A percentile compares a stretch with the other conserved stretches of the same genome.
These are phyloP conservation scores for Amphibalanus amphitrite DNA, from an alignment of 1,140 invertebrate species.

Conservation along the genomic window DNA sequence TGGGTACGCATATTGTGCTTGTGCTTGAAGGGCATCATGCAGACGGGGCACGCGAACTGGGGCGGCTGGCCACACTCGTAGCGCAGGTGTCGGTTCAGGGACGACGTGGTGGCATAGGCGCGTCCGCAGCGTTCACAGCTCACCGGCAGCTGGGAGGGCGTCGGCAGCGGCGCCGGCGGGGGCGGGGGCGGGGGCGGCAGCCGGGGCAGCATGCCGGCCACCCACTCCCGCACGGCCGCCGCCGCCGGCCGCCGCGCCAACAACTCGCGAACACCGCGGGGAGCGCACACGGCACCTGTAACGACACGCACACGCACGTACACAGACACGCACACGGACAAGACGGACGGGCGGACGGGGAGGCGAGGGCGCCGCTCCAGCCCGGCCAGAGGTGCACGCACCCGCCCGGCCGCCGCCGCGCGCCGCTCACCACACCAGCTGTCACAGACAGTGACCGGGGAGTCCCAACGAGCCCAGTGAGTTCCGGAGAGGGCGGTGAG, in stretches of 20 bases:
- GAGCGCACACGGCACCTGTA: not conserved
- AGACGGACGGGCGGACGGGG: too few species aligned
- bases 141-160: not conserved
- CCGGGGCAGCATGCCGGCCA: too few species aligned
- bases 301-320: not conserved
- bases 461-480: too few species aligned
- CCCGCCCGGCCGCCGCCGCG: too few species aligned
- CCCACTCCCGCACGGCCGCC: too few species aligned
- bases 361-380: too few species aligned
- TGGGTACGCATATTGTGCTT: not conserved
- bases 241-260: not conserved
- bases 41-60: not conserved
- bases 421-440: too few species aligned
- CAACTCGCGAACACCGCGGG: not conserved
- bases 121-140: slow-evolving; percentile 38
- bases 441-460: too few species aligned
- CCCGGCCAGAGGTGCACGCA: too few species aligned
- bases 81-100: slow-evolving; percentile 48
- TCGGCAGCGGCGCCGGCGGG: not conserved
- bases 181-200: not conserved
- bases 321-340: not conserved
- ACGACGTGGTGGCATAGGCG: slow-evolving; percentile 42
- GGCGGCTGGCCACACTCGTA: slow-evolving; percentile 47
- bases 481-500: not conserved
- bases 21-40: not conserved